Base-by-base conservation (phyloP, 64 coral and sea anemone genomes). In the Montipora cactus region DNA sequence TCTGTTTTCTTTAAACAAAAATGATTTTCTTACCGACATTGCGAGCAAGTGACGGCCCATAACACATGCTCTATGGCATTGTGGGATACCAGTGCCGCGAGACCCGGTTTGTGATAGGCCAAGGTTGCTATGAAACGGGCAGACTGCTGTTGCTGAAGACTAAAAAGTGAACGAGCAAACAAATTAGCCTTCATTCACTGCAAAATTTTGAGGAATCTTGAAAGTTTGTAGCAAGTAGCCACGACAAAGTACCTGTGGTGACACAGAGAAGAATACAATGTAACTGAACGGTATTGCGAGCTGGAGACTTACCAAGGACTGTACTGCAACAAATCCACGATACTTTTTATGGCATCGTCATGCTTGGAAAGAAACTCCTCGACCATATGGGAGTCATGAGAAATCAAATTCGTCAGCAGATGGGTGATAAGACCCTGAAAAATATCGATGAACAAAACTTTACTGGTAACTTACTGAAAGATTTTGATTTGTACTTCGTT, bases 11-110 rank as follows among this genome's bases (percentile, higher is more conserved):
- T 37, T 37, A 37, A 37, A 37, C 1, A 2, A 37, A 37, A 37
- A 37, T 37, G 37, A 4, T 46, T 76, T n/a, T 4, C 88, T 82
- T 83, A 97, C 95, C 95, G 94, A 75, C 95, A 97, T 55, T 86
- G 57, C 66, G 95, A 97, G 70, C 84, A 89, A 21, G 89, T 94
- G 57, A 97, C 84, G 0, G 92, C 95, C 95, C 95, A 94, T 18
- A 97, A 50, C 22, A 91, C 51, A 49, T 97, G 89, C 25, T 92
- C 88, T 49, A 78, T 48, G 61, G 92, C 95, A 94, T 89, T 89
- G 77, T 97, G 89, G 46, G 88, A 78, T 75, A 88, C 44, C 67
- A 97, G 13, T 55, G 83, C 21, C 13, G 73, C 47, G 2, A 97
- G 49, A 18, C 92, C 92, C 5, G 70, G 23, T 72, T 84, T 81